Conservation (phyloP, 1,140 invertebrate genomes). For the Trichoplusia ni region DNA sequence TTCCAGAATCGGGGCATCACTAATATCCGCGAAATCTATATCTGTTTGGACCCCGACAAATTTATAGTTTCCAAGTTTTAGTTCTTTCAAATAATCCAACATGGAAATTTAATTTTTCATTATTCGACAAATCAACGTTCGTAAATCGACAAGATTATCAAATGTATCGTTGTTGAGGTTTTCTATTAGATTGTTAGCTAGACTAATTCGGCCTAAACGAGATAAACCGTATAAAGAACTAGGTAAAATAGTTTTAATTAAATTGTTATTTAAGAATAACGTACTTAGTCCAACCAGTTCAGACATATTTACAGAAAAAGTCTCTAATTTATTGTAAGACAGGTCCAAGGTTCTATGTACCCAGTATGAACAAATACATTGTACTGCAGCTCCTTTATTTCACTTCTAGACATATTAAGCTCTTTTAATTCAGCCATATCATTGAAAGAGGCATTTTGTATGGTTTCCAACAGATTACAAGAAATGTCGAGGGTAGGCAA, state of each 20-base stretch:
- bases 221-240: constrained; percentile 39
- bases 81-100: constrained; percentile 23
- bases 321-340: constrained; percentile 52
- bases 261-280: constrained; percentile 56
- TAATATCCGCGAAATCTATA: constrained; percentile 37
- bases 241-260: constrained; percentile 37
- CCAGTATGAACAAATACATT: constrained; percentile 53
- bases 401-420: constrained; percentile 56
- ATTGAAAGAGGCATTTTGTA: constrained; percentile 58
- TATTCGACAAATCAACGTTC: constrained; percentile 49
- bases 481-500: constrained; percentile 57
- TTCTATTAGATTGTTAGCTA: constrained; percentile 51
- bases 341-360: constrained; percentile 52
- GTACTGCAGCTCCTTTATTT: constrained; percentile 46
- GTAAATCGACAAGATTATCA: constrained; percentile 32
- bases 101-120: constrained; percentile 33
- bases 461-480: constrained; percentile 36
- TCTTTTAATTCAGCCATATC: constrained; percentile 51
- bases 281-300: constrained; percentile 43
- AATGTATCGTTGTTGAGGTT: constrained; percentile 38
- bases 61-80: constrained; percentile 42
- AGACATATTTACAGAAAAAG: constrained; percentile 49
- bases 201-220: constrained; percentile 41
- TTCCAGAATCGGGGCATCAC: constrained; percentile 30
- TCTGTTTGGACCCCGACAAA: constrained; percentile 41